Conservation (phyloP, 2,797 vertebrate genomes). For the Pseudotriccus pelzelni region DNA sequence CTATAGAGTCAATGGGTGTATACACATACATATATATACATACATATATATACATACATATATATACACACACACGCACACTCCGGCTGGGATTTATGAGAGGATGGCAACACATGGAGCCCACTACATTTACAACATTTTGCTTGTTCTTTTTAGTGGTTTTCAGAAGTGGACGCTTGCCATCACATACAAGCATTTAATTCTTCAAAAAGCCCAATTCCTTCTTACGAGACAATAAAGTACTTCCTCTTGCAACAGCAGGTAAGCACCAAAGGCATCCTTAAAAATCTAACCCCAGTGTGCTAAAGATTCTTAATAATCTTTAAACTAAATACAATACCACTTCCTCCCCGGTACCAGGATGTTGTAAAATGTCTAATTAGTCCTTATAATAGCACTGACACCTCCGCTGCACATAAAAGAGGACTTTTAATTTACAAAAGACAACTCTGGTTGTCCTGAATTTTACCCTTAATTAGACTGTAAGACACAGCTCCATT, state of each 20-base stretch:
- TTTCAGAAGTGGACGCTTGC: constrained; percentile 28
- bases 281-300: constrained; percentile 73
- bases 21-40: neutral
- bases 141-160: neutral
- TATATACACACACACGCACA: neutral
- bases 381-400: constrained; percentile 77
- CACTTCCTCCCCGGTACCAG: constrained; percentile 74
- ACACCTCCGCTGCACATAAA: constrained; percentile 81
- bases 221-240: constrained; percentile 77
- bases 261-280: constrained; percentile 70
- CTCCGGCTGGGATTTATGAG: neutral
- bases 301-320: constrained; percentile 77
- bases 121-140: neutral
- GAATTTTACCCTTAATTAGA: constrained; percentile 81
- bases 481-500: constrained; percentile 66
- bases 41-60: no score
- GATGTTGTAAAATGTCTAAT: constrained; percentile 82
- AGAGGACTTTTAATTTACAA: constrained; percentile 77
- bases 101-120: neutral
- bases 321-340: constrained; percentile 77
- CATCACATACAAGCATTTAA: constrained; percentile 56
- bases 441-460: constrained; percentile 72
- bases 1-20: neutral
- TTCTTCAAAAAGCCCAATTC: constrained; percentile 63
- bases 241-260: constrained; percentile 73